Percentiles rank a stretch among this genome's conserved stretches.
These are phyloP conservation scores for Myotis lucifugus DNA, from an alignment of 2,113 vertebrate species.

Conservation along the genomic window DNA sequence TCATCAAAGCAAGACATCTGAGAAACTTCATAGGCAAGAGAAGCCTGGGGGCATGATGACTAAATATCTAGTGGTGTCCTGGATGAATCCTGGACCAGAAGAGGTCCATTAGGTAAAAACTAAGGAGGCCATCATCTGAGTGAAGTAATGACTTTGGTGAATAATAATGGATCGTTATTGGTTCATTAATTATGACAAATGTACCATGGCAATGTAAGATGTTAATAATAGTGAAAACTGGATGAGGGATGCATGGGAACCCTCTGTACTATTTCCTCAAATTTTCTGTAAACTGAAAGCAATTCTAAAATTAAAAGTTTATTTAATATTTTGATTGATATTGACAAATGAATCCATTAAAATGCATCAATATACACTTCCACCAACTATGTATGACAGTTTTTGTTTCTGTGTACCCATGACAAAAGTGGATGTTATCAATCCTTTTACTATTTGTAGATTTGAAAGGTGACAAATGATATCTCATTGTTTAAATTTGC, in stretches of 20 bases:
- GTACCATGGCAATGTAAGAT: neutral
- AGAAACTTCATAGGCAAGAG: neutral
- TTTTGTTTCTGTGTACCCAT: neutral
- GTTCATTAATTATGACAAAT: neutral
- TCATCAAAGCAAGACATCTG: neutral
- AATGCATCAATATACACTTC: neutral
- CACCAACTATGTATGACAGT: neutral
- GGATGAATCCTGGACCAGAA: neutral
- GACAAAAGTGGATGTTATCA: constrained; percentile 33
- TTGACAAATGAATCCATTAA: constrained; percentile 31
- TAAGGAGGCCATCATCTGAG: neutral
- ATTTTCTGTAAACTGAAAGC: neutral
- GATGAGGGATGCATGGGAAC: neutral
- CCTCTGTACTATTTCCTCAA: neutral
- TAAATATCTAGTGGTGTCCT: neutral
- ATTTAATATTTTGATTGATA: neutral
- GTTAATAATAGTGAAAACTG: neutral
- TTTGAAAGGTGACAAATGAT: constrained; percentile 44
- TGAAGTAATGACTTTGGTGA: neutral
- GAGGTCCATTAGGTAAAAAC: neutral
- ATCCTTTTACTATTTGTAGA: constrained; percentile 19
- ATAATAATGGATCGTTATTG: neutral
- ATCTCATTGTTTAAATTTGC: constrained; percentile 49
- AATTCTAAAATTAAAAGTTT: constrained; percentile 16
- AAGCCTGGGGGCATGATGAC: neutral